Conservation (phyloP, 2,113 vertebrate genomes). For the Elachura formosa region DNA sequence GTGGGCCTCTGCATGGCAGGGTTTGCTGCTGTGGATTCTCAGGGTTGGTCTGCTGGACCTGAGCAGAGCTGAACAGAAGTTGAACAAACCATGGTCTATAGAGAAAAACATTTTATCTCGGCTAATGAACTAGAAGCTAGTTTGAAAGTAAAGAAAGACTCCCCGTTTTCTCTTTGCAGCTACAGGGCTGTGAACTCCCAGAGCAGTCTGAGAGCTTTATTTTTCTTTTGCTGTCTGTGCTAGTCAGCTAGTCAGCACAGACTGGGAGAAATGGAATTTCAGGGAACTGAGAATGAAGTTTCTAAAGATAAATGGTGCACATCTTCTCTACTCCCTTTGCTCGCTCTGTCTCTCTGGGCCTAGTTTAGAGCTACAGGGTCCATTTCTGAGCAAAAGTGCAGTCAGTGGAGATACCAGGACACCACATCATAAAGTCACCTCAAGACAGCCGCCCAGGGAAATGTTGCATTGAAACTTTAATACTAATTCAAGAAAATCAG, state of each 20-base stretch:
- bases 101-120: background rate
- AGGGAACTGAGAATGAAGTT: background rate
- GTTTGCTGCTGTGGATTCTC: background rate
- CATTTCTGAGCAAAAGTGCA: background rate
- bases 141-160: background rate
- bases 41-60: background rate
- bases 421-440: background rate
- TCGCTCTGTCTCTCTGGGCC: background rate
- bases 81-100: background rate
- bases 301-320: background rate
- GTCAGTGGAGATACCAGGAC: background rate
- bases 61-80: background rate
- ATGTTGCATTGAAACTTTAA: background rate
- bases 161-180: rapidly evolving
- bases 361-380: background rate
- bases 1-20: background rate
- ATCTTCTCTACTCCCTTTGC: background rate
- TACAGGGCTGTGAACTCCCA: rapidly evolving
- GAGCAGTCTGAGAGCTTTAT: background rate
- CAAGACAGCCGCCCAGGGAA: background rate
- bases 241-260: background rate
- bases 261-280: background rate
- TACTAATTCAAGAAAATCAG: background rate
- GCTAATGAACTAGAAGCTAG: background rate
- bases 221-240: background rate